Evolutionary conservation across 2,113 vertebrate genomes (phyloP).

Genomic region (Mormyrus iriodes): DNA sequence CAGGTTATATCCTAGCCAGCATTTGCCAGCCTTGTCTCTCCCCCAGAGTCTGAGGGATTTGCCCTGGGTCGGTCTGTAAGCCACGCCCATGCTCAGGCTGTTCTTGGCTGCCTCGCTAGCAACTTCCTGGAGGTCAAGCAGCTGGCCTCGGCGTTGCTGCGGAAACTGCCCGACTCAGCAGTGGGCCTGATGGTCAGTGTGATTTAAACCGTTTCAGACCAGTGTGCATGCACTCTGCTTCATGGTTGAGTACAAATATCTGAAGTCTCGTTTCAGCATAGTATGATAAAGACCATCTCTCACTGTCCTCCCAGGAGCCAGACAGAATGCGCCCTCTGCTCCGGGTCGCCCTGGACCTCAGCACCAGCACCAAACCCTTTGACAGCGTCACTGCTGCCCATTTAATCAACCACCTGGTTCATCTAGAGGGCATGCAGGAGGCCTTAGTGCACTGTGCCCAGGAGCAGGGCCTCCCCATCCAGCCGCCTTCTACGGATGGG

Average conservation of each 20-base stretch:
- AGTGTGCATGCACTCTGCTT: not conserved
- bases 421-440: slow-evolving; percentile 58
- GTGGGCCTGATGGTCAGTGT: slow-evolving; percentile 71
- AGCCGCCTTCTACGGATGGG: slow-evolving; percentile 26
- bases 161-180: slow-evolving; percentile 64
- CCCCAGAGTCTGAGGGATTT: slow-evolving; percentile 58
- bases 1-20: not conserved
- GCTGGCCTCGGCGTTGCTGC: slow-evolving; percentile 72
- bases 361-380: slow-evolving; percentile 85
- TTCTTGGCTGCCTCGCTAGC: slow-evolving; percentile 79
- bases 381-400: slow-evolving; percentile 88
- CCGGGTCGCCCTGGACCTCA: slow-evolving; percentile 77
- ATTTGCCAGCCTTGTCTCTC: not conserved
- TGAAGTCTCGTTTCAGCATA: not conserved
- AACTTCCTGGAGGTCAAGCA: slow-evolving; percentile 91
- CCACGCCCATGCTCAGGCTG: slow-evolving; percentile 60
- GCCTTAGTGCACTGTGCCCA: slow-evolving; percentile 51
- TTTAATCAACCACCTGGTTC: slow-evolving; percentile 76
- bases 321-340: slow-evolving; percentile 61
- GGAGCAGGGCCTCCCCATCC: slow-evolving; percentile 37
- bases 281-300: not conserved
- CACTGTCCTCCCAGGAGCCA: slow-evolving; percentile 51
- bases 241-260: not conserved
- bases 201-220: not conserved
- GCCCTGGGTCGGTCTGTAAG: slow-evolving; percentile 68